A percentile compares a stretch with the other conserved stretches of the same genome.
phyloP scores from a whole-genome alignment of 2,888 invertebrate genomes.

The Pollenia amentaria region DNA sequence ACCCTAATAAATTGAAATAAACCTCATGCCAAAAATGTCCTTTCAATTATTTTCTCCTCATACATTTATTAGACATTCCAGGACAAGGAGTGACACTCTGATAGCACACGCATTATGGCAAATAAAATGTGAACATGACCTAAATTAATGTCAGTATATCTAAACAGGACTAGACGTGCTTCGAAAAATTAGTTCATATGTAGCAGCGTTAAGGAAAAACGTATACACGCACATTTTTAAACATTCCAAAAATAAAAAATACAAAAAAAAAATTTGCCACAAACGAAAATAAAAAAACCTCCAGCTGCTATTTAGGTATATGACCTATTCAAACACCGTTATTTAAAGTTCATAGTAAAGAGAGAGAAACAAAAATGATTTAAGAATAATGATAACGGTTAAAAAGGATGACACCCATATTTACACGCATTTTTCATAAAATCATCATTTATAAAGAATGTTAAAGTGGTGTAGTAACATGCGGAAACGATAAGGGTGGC shows the following conservation, averaged over 20 bases:
- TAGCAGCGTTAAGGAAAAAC: not conserved
- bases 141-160: slow-evolving; percentile 77
- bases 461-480: not conserved
- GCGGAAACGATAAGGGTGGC: slow-evolving; percentile 13
- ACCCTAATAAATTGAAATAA: slow-evolving; percentile 4
- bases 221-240: slow-evolving; percentile 51
- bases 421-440: slow-evolving; percentile 46
- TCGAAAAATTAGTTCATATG: slow-evolving; percentile 10
- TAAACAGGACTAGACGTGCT: slow-evolving; percentile 48
- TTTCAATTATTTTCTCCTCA: slow-evolving; percentile 33
- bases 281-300: slow-evolving; percentile 2
- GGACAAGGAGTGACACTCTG: slow-evolving; percentile 57
- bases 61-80: slow-evolving; percentile 25
- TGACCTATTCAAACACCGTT: slow-evolving; percentile 40
- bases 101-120: slow-evolving; percentile 14
- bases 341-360: not conserved
- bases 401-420: slow-evolving; percentile 58
- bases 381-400: slow-evolving; percentile 50
- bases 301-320: slow-evolving; percentile 40
- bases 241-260: not conserved
- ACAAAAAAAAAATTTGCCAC: not conserved
- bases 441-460: not conserved
- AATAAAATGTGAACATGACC: slow-evolving; percentile 77
- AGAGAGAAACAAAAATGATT: slow-evolving; percentile 37
- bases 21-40: not conserved